These are phyloP conservation scores for Mylabris sibirica DNA, from an alignment of 2,888 invertebrate genomes.

Conservation along the genomic window DNA sequence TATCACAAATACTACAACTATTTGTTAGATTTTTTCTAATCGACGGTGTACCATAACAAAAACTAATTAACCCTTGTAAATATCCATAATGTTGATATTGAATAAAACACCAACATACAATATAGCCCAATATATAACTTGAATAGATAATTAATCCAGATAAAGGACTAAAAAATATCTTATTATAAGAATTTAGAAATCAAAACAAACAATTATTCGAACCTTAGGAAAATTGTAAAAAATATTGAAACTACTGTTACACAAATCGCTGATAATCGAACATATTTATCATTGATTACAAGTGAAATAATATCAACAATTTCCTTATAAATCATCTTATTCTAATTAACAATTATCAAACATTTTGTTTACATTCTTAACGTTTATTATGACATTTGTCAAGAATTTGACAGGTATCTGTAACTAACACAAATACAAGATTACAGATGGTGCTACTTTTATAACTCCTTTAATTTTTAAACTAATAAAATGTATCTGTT, in stretches of 20 bases:
- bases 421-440: too few relatives aligned
- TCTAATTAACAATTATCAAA: background rate
- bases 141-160: conserved; percentile 56
- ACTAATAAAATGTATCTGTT: too few relatives aligned
- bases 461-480: too few relatives aligned
- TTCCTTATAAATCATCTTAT: conserved; percentile 22
- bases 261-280: conserved; percentile 41
- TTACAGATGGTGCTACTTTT: too few relatives aligned
- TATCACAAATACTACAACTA: conserved; percentile 69
- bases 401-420: background rate
- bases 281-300: conserved; percentile 43
- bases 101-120: conserved; percentile 57
- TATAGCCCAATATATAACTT: conserved; percentile 59
- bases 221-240: conserved; percentile 45
- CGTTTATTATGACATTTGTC: background rate
- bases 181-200: conserved; percentile 5
- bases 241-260: conserved; percentile 38
- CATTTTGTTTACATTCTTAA: conserved; percentile 7
- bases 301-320: conserved; percentile 39
- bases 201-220: conserved; percentile 18
- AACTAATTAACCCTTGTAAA: conserved; percentile 51
- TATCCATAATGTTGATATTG: conserved; percentile 55
- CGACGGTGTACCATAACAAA: conserved; percentile 44
- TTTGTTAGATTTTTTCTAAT: conserved; percentile 42
- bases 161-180: conserved; percentile 52